Conservation (phyloP, 2,888 invertebrate species). For the Rhamphomyia laevipes region DNA sequence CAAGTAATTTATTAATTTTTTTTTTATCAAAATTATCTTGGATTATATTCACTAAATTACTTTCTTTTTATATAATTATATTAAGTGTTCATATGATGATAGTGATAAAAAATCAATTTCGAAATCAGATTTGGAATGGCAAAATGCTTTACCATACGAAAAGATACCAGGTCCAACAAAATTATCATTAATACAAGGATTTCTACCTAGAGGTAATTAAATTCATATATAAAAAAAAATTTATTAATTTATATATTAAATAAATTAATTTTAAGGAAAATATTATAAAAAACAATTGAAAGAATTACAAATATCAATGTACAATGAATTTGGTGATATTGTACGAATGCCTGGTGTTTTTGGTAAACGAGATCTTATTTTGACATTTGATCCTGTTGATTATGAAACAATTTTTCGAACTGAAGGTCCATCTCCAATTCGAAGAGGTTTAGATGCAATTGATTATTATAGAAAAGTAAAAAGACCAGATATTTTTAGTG, state of each 20-base stretch:
- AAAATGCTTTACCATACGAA: constrained; percentile 23
- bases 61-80: no score
- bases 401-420: constrained; percentile 31
- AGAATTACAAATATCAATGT: constrained; percentile 4
- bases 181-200: constrained; percentile 19
- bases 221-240: not conserved
- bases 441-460: constrained; percentile 30
- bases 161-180: constrained; percentile 26
- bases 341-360: constrained; percentile 29
- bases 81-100: not conserved
- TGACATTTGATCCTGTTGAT: constrained; percentile 39
- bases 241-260: not conserved
- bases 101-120: not conserved
- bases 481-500: constrained; percentile 22
- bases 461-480: constrained; percentile 28
- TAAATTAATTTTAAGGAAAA: constrained; percentile 6
- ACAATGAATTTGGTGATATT: constrained; percentile 28
- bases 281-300: constrained; percentile 4
- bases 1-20: no score
- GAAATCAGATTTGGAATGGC: constrained; percentile 4
- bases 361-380: constrained; percentile 24
- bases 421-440: constrained; percentile 15
- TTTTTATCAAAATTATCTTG: no score
- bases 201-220: constrained; percentile 26
- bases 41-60: no score